Percentiles rank a stretch among this genome's conserved stretches.
phyloP scores from a whole-genome alignment of 2,113 vertebrate genomes.

The Psephotus haematonotus region DNA sequence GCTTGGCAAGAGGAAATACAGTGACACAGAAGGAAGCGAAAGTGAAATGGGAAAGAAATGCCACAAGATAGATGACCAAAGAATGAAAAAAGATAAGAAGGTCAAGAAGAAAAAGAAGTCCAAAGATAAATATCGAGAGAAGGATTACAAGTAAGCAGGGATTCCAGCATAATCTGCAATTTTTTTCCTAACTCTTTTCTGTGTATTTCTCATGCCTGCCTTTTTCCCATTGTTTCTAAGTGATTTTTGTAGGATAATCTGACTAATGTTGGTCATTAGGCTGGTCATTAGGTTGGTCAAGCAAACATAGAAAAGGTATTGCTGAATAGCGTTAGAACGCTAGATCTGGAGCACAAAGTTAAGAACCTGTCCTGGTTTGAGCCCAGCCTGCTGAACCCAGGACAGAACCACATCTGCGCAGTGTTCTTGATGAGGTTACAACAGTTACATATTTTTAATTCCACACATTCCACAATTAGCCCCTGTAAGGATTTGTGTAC shows the following conservation, averaged over 20 bases:
- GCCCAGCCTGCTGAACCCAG: neutral
- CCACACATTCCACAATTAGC: neutral
- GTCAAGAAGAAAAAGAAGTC: conserved; percentile 93
- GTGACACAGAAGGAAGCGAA: neutral
- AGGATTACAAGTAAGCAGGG: conserved; percentile 79
- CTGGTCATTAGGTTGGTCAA: neutral
- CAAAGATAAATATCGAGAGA: conserved; percentile 85
- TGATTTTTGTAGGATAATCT: neutral
- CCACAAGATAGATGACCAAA: conserved; percentile 56
- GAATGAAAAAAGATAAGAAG: conserved; percentile 84
- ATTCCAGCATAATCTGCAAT: conserved; percentile 22
- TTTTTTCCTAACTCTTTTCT: conserved; percentile 20
- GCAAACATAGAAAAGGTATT: neutral
- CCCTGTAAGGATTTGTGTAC: neutral
- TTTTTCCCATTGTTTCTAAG: conserved; percentile 10
- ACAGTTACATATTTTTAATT: neutral
- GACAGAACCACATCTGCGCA: neutral
- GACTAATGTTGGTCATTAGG: neutral
- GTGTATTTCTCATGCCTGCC: conserved; percentile 30
- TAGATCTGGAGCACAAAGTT: neutral
- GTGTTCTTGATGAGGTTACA: neutral
- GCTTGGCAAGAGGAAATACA: conserved; percentile 32
- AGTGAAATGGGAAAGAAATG: conserved; percentile 60
- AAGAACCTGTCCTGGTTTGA: neutral
- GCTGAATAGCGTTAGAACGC: conserved; percentile 6